These are phyloP conservation scores for Saccopteryx leptura DNA, from an alignment of 2,113 vertebrate genomes.

Conservation along the genomic window DNA sequence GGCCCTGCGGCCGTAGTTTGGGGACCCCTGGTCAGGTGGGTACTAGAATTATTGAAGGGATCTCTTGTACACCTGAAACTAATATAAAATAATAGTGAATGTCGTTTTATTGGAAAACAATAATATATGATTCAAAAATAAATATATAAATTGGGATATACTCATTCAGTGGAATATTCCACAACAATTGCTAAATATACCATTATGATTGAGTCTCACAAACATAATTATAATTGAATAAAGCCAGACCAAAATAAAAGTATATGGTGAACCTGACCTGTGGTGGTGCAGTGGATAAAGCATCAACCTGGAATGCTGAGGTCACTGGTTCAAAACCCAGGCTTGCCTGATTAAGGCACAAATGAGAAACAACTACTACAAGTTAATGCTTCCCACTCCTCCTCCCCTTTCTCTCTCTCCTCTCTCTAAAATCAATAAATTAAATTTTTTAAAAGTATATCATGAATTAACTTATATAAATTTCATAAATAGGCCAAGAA, in stretches of 20 bases:
- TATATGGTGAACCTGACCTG: not conserved
- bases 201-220: not conserved
- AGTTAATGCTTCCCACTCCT: too few relatives aligned
- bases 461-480: not conserved
- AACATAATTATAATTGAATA: not conserved
- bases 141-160: not conserved
- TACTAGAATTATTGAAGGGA: not conserved
- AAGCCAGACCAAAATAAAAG: constrained; percentile 13
- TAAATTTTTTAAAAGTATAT: not conserved
- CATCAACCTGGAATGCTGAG: too few relatives aligned
- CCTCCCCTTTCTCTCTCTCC: too few relatives aligned
- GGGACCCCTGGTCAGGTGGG: not conserved
- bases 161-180: not conserved
- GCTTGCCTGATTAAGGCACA: too few relatives aligned
- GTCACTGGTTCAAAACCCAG: too few relatives aligned
- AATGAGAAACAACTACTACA: too few relatives aligned
- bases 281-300: too few relatives aligned
- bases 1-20: too few relatives aligned
- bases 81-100: not conserved
- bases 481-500: not conserved
- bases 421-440: too few relatives aligned
- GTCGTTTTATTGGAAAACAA: not conserved
- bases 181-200: not conserved
- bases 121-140: not conserved
- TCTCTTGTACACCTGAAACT: not conserved